A percentile compares a stretch with the other conserved stretches of the same genome.
Conservation (phyloP, 2,888 invertebrate genomes). For the Amaurobius ferox region DNA sequence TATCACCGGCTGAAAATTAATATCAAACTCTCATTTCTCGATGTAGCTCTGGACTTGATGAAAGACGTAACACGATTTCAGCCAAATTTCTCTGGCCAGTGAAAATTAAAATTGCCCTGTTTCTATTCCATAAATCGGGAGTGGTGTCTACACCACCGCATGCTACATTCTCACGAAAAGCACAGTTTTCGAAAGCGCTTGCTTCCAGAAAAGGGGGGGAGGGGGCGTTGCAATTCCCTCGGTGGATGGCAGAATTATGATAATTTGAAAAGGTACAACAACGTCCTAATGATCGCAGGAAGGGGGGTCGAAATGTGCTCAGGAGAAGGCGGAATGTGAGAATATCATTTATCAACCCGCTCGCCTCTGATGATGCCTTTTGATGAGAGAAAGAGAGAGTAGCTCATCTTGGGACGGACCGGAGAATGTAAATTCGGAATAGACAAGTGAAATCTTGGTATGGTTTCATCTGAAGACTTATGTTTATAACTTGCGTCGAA, state of each 20-base stretch:
- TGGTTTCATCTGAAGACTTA: not conserved
- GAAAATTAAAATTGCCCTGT: not conserved
- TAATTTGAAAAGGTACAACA: conserved; percentile 53
- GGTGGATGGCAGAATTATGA: conserved; percentile 50
- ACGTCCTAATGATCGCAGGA: conserved; percentile 18
- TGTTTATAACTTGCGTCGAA: no score
- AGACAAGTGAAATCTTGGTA: not conserved
- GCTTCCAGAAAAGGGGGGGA: not conserved
- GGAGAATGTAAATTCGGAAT: not conserved
- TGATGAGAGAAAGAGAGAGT: not conserved
- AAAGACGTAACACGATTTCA: not conserved
- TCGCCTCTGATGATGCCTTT: not conserved
- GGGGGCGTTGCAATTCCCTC: not conserved
- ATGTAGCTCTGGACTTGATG: not conserved
- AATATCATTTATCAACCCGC: conserved; percentile 46
- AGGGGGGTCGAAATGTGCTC: not conserved
- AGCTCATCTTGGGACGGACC: not conserved
- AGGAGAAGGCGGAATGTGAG: conserved; percentile 22
- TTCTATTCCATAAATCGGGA: not conserved
- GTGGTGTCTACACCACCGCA: not conserved
- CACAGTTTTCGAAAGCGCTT: not conserved
- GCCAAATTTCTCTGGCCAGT: conserved; percentile 10
- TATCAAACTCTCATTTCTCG: no score
- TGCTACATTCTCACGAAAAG: conserved; percentile 1
- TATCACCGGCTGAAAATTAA: no score